Percentiles rank a stretch among this genome's conserved stretches.
Conservation (phyloP, 2,113 vertebrate genomes). For the Mesembrinibis cayennensis region DNA sequence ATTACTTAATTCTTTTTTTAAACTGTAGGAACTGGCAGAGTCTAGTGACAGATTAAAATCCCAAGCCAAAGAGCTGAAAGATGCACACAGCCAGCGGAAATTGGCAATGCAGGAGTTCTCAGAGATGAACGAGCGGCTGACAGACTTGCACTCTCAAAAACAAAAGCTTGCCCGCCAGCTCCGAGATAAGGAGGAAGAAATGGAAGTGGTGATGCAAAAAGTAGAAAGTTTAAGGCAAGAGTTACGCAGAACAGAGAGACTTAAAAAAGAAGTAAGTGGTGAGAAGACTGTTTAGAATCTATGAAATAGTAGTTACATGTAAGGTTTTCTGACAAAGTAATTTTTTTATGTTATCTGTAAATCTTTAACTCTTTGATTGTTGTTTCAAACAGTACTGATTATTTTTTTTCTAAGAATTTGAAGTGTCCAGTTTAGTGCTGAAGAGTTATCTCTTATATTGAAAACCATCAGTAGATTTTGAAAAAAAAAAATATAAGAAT, state of each 20-base stretch:
- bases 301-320: constrained; percentile 16
- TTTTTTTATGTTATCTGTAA: neutral
- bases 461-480: neutral
- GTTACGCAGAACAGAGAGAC: constrained; percentile 92
- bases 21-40: constrained; percentile 86
- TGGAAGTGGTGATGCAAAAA: constrained; percentile 91
- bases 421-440: constrained; percentile 8
- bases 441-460: neutral
- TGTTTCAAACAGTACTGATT: neutral
- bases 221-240: constrained; percentile 92
- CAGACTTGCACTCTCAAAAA: constrained; percentile 92
- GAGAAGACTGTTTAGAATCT: constrained; percentile 62
- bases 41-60: constrained; percentile 90
- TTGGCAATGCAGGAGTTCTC: constrained; percentile 96
- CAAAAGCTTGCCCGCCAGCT: constrained; percentile 94
- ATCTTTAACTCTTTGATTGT: constrained; percentile 10
- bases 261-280: constrained; percentile 94
- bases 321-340: constrained; percentile 38
- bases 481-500: neutral
- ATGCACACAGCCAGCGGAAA: constrained; percentile 95
- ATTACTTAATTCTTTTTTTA: constrained; percentile 74
- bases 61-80: constrained; percentile 97
- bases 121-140: constrained; percentile 93
- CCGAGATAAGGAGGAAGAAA: constrained; percentile 97
- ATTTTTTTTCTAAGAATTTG: constrained; percentile 43